Evolutionary conservation across 2,113 vertebrate species (phyloP), one percentile per base, ranked within the genome.

Genomic region (Sula dactylatra): DNA sequence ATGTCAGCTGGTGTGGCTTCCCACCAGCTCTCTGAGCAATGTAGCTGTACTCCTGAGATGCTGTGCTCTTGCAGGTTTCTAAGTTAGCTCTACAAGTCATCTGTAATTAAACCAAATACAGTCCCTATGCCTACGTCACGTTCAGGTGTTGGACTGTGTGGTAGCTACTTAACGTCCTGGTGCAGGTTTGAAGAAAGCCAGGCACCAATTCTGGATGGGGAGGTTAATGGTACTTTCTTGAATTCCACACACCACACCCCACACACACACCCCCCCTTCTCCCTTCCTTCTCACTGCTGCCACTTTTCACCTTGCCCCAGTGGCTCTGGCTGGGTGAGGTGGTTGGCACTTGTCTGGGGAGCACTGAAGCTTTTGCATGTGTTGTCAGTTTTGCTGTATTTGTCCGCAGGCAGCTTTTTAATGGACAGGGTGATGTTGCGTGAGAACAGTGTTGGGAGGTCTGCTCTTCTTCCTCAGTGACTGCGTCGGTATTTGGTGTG

Each of bases 81-180:
- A 29, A 49, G 38, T 73, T 66, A 45, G 31, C 40, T 79, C 22
- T 74, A 4, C 27, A 24, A 40, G 32, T 66, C 38, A 42, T 87
- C 25, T 82, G 27, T 58, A 58, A 17, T 31, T 31, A 86, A 78
- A 11, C 9, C 42, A 82, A 64, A 58, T 49, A 29, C 18, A 71
- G 59, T 78, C 44, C 32, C 13, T n/a, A 24, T 0, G 0, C 9
- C 22, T 87, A 6, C 4, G 11, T 20, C 3, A 1, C 0, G 0
- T 59, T 84, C 11, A 26, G 32, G 16, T 85, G 18, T 50, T 55
- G 26, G 42, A 25, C 65, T 62, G 17, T 69, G 40, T 7, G 38
- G 22, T 80, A 59, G n/a, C n/a, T 91, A 8, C 13, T 50, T 72
- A 61, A 64, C 22, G 34, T 50, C 61, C 13, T 88, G 52, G 7